Evolutionary conservation across 2,113 vertebrate species (phyloP).

Genomic region (Noctilio leporinus): DNA sequence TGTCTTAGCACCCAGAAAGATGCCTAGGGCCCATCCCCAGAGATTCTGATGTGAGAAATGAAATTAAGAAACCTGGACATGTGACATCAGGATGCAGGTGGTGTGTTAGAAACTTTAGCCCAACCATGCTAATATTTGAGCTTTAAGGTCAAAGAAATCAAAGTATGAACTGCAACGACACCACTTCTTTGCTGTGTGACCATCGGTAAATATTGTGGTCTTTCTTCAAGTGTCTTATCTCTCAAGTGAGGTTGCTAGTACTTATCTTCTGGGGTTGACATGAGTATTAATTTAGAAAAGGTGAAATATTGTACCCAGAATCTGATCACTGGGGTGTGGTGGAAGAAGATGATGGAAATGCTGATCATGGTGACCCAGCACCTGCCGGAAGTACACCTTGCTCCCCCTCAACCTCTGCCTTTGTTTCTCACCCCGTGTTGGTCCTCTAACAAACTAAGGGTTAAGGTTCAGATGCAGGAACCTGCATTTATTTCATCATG

Average conservation of each 20-base stretch:
- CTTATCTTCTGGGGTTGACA: background rate
- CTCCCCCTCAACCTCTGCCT: background rate
- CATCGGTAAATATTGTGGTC: background rate
- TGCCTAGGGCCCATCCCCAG: background rate
- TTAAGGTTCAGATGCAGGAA: background rate
- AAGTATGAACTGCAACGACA: background rate
- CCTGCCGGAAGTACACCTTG: fast-evolving
- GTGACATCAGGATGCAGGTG: background rate
- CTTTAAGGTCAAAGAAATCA: background rate
- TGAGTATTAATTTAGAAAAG: background rate
- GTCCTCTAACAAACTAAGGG: background rate
- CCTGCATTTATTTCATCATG: background rate
- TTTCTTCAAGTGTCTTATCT: background rate
- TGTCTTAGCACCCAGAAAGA: background rate
- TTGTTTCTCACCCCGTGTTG: background rate
- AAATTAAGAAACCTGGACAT: background rate
- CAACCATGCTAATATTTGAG: background rate
- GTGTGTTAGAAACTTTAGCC: background rate
- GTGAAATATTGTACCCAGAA: background rate
- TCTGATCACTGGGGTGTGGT: background rate
- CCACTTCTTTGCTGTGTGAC: background rate
- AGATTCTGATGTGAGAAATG: background rate
- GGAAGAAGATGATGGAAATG: background rate
- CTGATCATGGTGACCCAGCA: background rate
- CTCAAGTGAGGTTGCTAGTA: background rate